A percentile compares a stretch with the other conserved stretches of the same genome.
Evolutionary conservation across 2,797 vertebrate genomes (phyloP).

Genomic region (Crypturellus tataupa): DNA sequence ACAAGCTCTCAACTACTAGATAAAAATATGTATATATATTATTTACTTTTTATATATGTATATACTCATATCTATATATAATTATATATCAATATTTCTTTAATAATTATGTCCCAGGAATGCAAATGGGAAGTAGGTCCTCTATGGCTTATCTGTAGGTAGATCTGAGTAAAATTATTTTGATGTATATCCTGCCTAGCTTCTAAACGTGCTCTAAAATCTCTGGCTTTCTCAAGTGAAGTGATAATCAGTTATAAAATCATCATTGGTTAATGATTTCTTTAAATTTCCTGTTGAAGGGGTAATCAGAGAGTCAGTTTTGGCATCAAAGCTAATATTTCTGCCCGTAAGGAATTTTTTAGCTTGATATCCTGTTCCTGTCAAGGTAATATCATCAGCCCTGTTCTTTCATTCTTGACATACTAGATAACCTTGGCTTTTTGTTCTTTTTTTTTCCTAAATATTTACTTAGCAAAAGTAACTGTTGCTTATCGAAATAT

Average conservation of each 20-base stretch:
- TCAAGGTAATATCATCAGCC: not conserved
- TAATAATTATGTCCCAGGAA: not conserved
- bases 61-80: too few species aligned
- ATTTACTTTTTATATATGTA: too few species aligned
- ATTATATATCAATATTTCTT: too few species aligned
- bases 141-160: not conserved
- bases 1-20: not conserved
- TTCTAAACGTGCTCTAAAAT: not conserved
- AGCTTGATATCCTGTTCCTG: not conserved
- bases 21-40: not conserved
- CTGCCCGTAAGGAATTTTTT: not conserved
- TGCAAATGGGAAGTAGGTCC: not conserved
- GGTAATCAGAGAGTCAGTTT: not conserved
- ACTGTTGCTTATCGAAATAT: not conserved
- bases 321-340: not conserved
- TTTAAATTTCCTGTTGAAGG: conserved; percentile 13
- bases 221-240: not conserved
- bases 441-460: not conserved
- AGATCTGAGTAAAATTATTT: not conserved
- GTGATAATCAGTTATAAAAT: not conserved
- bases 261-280: not conserved
- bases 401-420: not conserved
- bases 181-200: not conserved
- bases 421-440: not conserved
- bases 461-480: not conserved